Conservation (phyloP, 2,888 invertebrate species). For the Ernsta delagoae region DNA sequence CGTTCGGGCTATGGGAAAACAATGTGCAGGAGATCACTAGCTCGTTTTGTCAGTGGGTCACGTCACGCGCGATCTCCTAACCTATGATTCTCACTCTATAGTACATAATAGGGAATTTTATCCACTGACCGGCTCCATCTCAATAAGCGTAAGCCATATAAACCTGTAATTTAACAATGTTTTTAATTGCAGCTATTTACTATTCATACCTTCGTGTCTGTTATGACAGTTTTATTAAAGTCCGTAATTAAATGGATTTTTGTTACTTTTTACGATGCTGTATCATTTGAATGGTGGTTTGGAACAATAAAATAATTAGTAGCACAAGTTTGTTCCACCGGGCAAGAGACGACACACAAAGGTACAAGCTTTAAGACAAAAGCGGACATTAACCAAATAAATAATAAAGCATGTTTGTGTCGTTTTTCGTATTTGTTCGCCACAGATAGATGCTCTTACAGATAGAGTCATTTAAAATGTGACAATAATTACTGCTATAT, state of each 20-base stretch:
- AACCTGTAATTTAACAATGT: constrained; percentile 19
- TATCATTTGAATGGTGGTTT: constrained; percentile 47
- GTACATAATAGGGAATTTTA: too few species aligned
- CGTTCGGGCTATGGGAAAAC: constrained; percentile 77
- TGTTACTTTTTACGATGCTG: constrained; percentile 15
- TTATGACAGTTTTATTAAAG: constrained; percentile 31
- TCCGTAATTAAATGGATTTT: constrained; percentile 31
- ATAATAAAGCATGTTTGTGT: constrained; percentile 52
- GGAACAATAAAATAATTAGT: constrained; percentile 52
- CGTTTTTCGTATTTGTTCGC: constrained; percentile 51
- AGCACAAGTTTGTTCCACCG: constrained; percentile 43
- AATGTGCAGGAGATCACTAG: constrained; percentile 61
- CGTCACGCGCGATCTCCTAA: constrained; percentile 46
- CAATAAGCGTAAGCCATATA: not conserved
- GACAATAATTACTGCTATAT: too few species aligned
- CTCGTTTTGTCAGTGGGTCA: constrained; percentile 78
- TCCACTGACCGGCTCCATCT: too few species aligned
- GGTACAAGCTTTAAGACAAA: constrained; percentile 53
- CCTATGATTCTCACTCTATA: constrained; percentile 33
- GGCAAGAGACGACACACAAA: constrained; percentile 13
- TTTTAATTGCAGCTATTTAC: constrained; percentile 30
- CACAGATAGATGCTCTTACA: constrained; percentile 41
- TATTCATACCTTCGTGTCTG: constrained; percentile 17
- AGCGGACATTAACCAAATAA: constrained; percentile 58
- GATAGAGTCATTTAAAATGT: constrained; percentile 1